A percentile compares a stretch with the other conserved stretches of the same genome.
Conservation (phyloP, 2,113 vertebrate genomes). For the Onychorhynchus coronatus region DNA sequence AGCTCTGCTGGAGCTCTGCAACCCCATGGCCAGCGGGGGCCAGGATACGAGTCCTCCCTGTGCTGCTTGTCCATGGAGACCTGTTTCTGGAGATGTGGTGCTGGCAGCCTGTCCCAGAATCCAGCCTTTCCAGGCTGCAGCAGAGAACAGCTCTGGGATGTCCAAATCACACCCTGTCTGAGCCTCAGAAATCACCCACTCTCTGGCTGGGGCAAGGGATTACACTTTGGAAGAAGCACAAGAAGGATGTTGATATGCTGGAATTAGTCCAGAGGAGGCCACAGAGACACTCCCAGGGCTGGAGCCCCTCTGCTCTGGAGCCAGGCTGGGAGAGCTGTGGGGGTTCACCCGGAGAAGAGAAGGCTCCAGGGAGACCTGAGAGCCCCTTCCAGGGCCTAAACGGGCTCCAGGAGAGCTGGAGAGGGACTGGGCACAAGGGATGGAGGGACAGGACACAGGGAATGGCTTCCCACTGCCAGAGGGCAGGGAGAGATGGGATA, state of each 20-base stretch:
- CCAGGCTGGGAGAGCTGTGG: no score
- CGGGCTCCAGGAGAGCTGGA: no score
- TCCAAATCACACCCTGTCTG: neutral
- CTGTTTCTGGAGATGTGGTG: rapidly evolving
- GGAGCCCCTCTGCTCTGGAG: neutral
- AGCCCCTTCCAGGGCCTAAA: no score
- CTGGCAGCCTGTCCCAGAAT: neutral
- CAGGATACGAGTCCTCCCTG: neutral
- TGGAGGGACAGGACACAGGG: no score
- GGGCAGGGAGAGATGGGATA: no score
- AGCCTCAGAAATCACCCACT: neutral
- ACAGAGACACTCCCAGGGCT: neutral
- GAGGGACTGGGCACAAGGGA: no score
- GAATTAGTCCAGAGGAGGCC: neutral
- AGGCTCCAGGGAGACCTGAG: no score
- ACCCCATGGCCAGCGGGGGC: neutral
- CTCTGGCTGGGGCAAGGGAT: neutral
- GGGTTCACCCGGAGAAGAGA: no score
- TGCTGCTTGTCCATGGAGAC: neutral
- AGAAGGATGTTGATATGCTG: neutral
- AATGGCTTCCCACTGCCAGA: no score
- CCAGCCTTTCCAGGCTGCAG: neutral
- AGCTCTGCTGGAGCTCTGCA: neutral
- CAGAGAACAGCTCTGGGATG: neutral
- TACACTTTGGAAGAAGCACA: neutral